A percentile compares a stretch with the other conserved stretches of the same genome.
phyloP scores from a whole-genome alignment of 37 sponge, comb jelly and placozoan species.

The Ianthella basta region DNA sequence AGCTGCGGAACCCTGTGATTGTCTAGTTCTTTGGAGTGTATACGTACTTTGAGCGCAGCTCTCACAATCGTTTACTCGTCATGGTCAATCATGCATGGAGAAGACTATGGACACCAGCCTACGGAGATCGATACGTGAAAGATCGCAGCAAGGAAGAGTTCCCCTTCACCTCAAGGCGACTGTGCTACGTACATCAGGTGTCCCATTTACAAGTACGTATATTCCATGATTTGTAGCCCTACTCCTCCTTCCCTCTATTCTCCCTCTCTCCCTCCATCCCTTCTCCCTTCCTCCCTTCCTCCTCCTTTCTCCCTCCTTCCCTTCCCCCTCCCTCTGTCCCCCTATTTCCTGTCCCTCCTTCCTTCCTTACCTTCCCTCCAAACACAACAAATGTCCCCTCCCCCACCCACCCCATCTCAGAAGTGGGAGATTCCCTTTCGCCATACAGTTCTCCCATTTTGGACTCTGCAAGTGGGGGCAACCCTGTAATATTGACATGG shows the following conservation, averaged over 20 bases:
- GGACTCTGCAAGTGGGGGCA: background rate
- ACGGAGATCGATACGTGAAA: too few relatives aligned
- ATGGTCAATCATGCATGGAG: too few relatives aligned
- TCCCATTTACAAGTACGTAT: too few relatives aligned
- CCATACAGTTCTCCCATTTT: background rate
- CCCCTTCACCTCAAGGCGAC: too few relatives aligned
- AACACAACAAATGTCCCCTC: background rate
- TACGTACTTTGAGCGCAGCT: too few relatives aligned
- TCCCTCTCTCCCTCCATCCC: background rate
- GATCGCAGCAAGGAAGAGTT: too few relatives aligned
- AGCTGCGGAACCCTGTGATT: too few relatives aligned
- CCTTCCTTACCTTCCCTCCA: background rate
- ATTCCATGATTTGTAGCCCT: background rate
- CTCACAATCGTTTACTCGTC: too few relatives aligned
- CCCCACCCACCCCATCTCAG: slow-evolving; percentile 2
- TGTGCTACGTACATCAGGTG: too few relatives aligned
- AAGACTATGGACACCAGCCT: too few relatives aligned
- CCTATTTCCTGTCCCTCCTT: background rate
- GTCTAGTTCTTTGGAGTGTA: too few relatives aligned
- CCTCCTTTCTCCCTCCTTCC: background rate
- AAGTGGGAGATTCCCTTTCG: background rate
- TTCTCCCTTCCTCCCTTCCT: background rate
- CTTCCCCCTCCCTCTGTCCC: slow-evolving; percentile 1
- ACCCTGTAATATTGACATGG: background rate
- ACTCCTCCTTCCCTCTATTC: background rate